A percentile compares a stretch with the other conserved stretches of the same genome.
Evolutionary conservation across 2,888 invertebrate species (phyloP).

Genomic region (Syritta pipiens): DNA sequence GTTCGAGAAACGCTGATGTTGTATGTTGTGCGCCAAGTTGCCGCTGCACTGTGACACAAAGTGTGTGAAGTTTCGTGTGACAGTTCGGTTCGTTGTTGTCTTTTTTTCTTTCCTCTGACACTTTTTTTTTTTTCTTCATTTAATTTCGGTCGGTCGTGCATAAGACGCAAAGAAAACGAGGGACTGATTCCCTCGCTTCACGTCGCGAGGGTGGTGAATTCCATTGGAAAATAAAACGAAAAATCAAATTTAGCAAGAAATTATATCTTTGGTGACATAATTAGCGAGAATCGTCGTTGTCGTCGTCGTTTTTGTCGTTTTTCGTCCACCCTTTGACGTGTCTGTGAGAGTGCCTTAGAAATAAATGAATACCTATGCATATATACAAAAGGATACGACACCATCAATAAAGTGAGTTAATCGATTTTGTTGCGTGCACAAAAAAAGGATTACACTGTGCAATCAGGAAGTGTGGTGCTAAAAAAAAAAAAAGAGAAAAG

Average conservation of each 20-base stretch:
- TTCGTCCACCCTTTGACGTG: slow-evolving; percentile 48
- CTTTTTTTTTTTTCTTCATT: slow-evolving; percentile 24
- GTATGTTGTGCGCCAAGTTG: slow-evolving; percentile 70
- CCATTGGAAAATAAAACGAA: background rate
- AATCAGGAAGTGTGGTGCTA: slow-evolving; percentile 22
- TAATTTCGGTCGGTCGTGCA: slow-evolving; percentile 40
- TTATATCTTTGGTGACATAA: slow-evolving; percentile 44
- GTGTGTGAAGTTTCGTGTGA: slow-evolving; percentile 62
- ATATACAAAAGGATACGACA: slow-evolving; percentile 56
- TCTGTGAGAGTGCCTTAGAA: slow-evolving; percentile 63
- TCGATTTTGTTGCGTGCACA: slow-evolving; percentile 53
- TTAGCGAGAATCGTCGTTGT: slow-evolving; percentile 23
- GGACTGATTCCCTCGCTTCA: slow-evolving; percentile 7
- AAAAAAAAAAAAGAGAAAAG: background rate
- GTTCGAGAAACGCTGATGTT: slow-evolving; percentile 77
- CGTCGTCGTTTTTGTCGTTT: background rate
- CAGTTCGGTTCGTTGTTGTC: slow-evolving; percentile 58
- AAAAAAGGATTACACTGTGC: slow-evolving; percentile 40
- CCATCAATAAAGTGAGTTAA: slow-evolving; percentile 54
- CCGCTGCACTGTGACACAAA: slow-evolving; percentile 62
- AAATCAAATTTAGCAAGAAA: slow-evolving; percentile 3
- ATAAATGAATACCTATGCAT: slow-evolving; percentile 58
- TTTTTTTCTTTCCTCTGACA: too few relatives aligned
- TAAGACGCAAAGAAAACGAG: background rate
- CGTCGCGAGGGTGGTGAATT: slow-evolving; percentile 32